Conservation (phyloP, 2,888 invertebrate genomes). For the Rhamphomyia laevipes region DNA sequence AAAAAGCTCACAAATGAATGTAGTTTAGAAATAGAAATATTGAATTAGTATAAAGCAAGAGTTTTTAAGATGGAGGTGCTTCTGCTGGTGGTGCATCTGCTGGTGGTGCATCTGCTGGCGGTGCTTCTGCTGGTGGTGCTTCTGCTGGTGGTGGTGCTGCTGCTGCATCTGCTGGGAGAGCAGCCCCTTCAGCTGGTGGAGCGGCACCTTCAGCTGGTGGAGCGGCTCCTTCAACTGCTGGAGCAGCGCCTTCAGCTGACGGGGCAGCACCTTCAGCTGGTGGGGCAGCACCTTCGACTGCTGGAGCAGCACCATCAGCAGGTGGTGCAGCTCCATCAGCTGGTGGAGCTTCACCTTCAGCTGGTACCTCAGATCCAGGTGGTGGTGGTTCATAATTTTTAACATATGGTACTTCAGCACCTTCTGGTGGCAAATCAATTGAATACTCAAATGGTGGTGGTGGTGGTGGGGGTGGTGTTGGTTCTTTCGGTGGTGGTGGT, state of each 20-base stretch:
- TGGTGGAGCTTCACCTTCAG: conserved; percentile 22
- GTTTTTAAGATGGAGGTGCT: not conserved
- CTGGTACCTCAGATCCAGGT: conserved; percentile 28
- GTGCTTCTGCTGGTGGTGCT: conserved; percentile 19
- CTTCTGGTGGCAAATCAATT: conserved; percentile 38
- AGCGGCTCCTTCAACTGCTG: conserved; percentile 22
- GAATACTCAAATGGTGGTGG: conserved; percentile 38
- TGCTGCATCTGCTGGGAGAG: conserved; percentile 26
- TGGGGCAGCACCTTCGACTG: conserved; percentile 27
- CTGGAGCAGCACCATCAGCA: conserved; percentile 23
- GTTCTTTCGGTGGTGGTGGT: conserved; percentile 31
- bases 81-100: conserved; percentile 18
- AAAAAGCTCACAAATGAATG: too few relatives aligned
- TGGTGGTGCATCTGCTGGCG: conserved; percentile 19
- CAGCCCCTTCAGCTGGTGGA: conserved; percentile 25
- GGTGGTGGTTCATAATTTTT: conserved; percentile 37
- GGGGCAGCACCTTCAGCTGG: conserved; percentile 27
- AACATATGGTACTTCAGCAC: conserved; percentile 38
- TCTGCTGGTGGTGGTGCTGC: conserved; percentile 20
- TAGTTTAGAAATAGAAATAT: too few relatives aligned
- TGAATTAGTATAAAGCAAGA: not conserved
- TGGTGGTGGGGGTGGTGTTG: conserved; percentile 36
- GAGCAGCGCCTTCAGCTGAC: conserved; percentile 27
- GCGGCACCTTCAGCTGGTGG: conserved; percentile 22
- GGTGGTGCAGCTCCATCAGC: conserved; percentile 25